phyloP scores from a whole-genome alignment of 2,113 vertebrate species.

The Pedionomus torquatus region DNA sequence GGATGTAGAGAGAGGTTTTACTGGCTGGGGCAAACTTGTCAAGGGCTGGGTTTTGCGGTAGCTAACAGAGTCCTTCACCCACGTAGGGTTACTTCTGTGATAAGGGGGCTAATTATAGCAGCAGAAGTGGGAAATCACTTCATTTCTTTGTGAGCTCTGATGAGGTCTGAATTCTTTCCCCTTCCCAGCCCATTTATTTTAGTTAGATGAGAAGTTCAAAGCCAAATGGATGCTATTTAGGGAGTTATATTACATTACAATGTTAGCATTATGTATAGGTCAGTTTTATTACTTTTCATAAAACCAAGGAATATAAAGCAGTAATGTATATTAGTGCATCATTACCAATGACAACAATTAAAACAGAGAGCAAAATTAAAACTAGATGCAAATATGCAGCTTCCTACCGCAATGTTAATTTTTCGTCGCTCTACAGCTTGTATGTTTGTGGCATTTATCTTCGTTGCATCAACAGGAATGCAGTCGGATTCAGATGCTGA shows the following conservation, averaged over 20 bases:
- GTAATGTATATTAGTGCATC: not conserved
- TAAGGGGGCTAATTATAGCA: not conserved
- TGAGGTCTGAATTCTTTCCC: conserved; percentile 31
- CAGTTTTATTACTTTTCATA: conserved; percentile 46
- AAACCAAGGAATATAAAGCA: not conserved
- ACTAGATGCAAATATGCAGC: not conserved
- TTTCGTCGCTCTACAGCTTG: not conserved
- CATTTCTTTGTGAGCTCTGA: not conserved
- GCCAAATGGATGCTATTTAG: conserved; percentile 31
- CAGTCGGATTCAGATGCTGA: not conserved
- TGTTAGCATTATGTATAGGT: not conserved
- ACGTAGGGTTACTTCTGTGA: not conserved
- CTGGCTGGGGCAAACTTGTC: accelerated
- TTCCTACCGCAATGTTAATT: conserved; percentile 4
- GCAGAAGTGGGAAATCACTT: not conserved
- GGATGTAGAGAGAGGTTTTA: not conserved
- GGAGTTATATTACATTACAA: not conserved
- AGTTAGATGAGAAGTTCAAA: conserved; percentile 12
- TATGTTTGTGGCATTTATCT: not conserved
- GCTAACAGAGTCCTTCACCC: not conserved
- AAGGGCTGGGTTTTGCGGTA: not conserved
- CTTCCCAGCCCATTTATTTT: conserved; percentile 12
- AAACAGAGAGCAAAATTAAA: not conserved
- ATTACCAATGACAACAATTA: conserved; percentile 9
- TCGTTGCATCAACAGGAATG: not conserved